Evolutionary conservation across 2,888 invertebrate species (phyloP).

Genomic region (Glaucopsyche alexis): DNA sequence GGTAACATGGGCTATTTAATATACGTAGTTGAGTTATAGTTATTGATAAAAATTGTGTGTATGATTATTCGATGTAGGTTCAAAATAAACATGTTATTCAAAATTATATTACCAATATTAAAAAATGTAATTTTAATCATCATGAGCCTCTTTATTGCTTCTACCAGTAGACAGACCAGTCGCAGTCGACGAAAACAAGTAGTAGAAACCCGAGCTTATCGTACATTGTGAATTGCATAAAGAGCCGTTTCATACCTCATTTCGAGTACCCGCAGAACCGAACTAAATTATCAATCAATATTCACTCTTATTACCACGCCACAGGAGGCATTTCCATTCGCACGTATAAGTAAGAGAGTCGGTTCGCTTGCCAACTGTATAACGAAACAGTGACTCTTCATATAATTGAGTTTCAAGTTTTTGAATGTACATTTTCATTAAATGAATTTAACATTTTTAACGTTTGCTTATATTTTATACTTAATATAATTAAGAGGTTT

Average conservation of each 20-base stretch:
- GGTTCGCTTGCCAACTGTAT: conserved; percentile 26
- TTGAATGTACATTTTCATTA: conserved; percentile 42
- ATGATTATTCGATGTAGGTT: too few relatives aligned
- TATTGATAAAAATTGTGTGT: too few relatives aligned
- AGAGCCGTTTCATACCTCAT: conserved; percentile 33
- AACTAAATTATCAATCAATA: conserved; percentile 22
- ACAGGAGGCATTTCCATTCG: not conserved
- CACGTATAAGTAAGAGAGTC: conserved; percentile 5
- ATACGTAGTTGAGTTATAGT: too few relatives aligned
- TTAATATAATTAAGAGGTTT: conserved; percentile 21
- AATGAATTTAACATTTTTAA: conserved; percentile 29
- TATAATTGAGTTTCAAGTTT: conserved; percentile 61
- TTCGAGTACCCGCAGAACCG: conserved; percentile 30
- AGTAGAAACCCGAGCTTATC: conserved; percentile 21
- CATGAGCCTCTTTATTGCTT: too few relatives aligned
- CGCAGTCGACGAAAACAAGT: conserved; percentile 11
- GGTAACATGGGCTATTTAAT: too few relatives aligned
- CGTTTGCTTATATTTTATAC: conserved; percentile 21
- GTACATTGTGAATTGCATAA: conserved; percentile 39
- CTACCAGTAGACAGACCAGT: not conserved
- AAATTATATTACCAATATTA: too few relatives aligned
- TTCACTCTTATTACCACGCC: not conserved
- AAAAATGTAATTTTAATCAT: too few relatives aligned
- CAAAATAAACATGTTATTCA: too few relatives aligned
- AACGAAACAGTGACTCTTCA: conserved; percentile 31